Conservation (phyloP, 2,113 vertebrate genomes). For the Labeo catla region DNA sequence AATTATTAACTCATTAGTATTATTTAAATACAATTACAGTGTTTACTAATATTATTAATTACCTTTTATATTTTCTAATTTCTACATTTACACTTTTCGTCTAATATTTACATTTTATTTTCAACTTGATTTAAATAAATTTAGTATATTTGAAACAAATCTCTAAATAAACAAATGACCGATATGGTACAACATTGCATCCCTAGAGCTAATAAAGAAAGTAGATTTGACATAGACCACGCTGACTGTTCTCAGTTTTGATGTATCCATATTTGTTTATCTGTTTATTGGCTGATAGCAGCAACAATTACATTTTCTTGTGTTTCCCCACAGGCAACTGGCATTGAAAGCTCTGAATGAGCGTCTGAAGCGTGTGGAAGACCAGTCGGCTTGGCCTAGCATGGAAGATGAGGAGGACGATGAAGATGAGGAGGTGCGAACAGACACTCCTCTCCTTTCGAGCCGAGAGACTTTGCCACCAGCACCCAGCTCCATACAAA, state of each 20-base stretch:
- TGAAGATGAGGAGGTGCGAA: conserved; percentile 82
- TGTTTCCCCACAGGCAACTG: conserved; percentile 81
- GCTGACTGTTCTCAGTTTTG: background rate
- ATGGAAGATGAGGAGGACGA: conserved; percentile 97
- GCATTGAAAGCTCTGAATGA: conserved; percentile 97
- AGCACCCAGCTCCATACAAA: conserved; percentile 65
- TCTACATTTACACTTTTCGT: too few species aligned
- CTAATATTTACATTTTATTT: background rate
- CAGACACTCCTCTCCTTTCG: conserved; percentile 75
- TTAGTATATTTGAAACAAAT: background rate
- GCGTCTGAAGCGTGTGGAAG: conserved; percentile 93
- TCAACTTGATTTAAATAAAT: background rate
- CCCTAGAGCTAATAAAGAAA: background rate
- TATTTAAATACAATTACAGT: too few species aligned
- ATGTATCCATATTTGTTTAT: background rate
- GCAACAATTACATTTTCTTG: background rate
- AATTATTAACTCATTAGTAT: too few species aligned
- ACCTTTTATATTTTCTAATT: too few species aligned
- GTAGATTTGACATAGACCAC: background rate
- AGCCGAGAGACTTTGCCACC: conserved; percentile 60
- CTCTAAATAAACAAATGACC: background rate
- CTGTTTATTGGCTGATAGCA: background rate
- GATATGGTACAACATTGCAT: background rate
- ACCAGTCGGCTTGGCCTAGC: conserved; percentile 94
- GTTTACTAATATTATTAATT: too few species aligned